Percentiles rank a stretch among this genome's conserved stretches.
These are phyloP conservation scores for Holothuria scabra DNA, from an alignment of 53 echinoderm and acorn worm species.

Conservation along the genomic window DNA sequence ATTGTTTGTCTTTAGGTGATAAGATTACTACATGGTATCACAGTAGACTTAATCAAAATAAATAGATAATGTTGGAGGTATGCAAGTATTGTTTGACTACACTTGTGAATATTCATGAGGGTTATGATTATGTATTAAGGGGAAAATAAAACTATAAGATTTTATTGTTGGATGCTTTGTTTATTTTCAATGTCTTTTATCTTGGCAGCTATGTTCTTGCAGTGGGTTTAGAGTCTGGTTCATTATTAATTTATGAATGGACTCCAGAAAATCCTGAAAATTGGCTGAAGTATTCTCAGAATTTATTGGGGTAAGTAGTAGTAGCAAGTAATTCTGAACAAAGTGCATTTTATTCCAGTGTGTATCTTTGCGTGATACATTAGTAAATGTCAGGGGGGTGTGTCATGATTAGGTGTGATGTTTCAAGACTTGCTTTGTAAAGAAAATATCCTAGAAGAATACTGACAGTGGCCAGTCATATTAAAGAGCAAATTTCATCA, in stretches of 20 bases:
- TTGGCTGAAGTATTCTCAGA: slow-evolving; percentile 55
- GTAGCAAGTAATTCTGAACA: too few relatives aligned
- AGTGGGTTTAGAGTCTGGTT: slow-evolving; percentile 79
- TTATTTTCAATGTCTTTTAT: background rate
- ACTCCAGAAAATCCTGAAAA: slow-evolving; percentile 35
- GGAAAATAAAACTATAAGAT: background rate
- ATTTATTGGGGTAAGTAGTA: slow-evolving; percentile 65
- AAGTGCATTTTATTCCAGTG: background rate
- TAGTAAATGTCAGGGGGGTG: background rate
- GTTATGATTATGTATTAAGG: too few relatives aligned
- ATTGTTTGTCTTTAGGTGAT: too few relatives aligned
- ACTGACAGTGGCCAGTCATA: background rate
- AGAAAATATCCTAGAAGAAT: too few relatives aligned
- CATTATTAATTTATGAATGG: slow-evolving; percentile 66
- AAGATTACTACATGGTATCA: too few relatives aligned
- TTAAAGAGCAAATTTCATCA: too few relatives aligned
- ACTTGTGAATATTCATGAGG: too few relatives aligned
- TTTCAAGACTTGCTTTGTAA: background rate
- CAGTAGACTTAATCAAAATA: too few relatives aligned
- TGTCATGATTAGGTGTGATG: too few relatives aligned
- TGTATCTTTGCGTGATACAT: background rate
- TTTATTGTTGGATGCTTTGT: background rate
- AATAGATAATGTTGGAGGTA: too few relatives aligned
- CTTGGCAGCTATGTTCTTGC: slow-evolving; percentile 73
- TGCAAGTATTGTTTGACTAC: too few relatives aligned